A percentile compares a stretch with the other conserved stretches of the same genome.
phyloP scores from a whole-genome alignment of 2,888 invertebrate species.

The Lasioglossum marginatum region DNA sequence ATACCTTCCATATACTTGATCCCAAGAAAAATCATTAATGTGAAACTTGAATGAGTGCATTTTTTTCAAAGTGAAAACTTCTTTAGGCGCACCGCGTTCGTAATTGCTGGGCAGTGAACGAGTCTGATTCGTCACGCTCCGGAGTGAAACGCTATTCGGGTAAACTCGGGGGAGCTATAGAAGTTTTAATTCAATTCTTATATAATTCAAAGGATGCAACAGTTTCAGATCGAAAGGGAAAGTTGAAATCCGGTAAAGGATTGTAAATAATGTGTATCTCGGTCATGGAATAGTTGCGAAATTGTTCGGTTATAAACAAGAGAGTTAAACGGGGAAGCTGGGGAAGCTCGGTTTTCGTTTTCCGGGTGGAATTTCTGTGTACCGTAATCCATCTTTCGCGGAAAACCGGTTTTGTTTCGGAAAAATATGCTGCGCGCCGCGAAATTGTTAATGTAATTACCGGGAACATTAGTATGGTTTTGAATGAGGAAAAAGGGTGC shows the following conservation, averaged over 20 bases:
- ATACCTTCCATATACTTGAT: neutral
- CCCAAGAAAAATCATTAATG: neutral
- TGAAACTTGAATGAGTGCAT: neutral
- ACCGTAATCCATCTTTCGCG: constrained; percentile 16
- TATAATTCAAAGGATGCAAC: neutral
- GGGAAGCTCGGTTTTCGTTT: neutral
- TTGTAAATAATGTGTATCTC: neutral
- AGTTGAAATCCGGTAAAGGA: neutral
- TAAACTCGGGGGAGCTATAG: too few relatives aligned
- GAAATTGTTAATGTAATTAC: constrained; percentile 32
- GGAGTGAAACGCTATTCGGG: too few relatives aligned
- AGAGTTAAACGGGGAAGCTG: too few relatives aligned
- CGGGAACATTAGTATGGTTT: constrained; percentile 35
- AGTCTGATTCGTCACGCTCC: too few relatives aligned
- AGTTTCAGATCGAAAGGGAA: neutral
- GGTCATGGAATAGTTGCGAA: neutral
- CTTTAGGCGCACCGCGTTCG: too few relatives aligned
- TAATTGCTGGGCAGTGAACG: too few relatives aligned
- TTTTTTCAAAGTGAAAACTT: too few relatives aligned
- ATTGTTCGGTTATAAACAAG: neutral
- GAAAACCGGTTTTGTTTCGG: neutral
- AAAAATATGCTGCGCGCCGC: neutral
- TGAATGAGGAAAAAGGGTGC: neutral
- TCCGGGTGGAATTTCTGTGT: constrained; percentile 3
- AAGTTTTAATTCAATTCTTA: too few relatives aligned